Conservation (phyloP, 2,888 invertebrate species). For the Caenorhabditis doughertyi region DNA sequence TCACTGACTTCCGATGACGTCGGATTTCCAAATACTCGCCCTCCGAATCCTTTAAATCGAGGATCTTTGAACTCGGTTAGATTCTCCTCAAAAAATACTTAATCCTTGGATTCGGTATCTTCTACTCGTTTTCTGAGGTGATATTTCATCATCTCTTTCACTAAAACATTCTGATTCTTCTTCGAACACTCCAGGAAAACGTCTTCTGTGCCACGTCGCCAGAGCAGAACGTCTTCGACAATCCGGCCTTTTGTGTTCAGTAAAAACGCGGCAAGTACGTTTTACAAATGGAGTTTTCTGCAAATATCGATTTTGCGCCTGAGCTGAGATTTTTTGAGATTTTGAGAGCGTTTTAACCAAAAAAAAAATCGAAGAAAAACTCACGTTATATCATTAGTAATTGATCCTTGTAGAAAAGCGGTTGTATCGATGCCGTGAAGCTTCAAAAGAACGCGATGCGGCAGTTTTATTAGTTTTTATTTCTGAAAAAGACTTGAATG, state of each 20-base stretch:
- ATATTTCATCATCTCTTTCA: slow-evolving; percentile 73
- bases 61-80: slow-evolving; percentile 69
- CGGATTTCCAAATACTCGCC: slow-evolving; percentile 65
- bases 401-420: slow-evolving; percentile 92
- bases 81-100: slow-evolving; percentile 42
- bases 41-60: slow-evolving; percentile 72
- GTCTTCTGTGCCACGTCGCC: slow-evolving; percentile 67
- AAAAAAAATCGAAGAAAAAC: slow-evolving; percentile 16
- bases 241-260: slow-evolving; percentile 80
- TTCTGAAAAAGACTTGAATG: too few relatives aligned
- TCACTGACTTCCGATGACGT: slow-evolving; percentile 24
- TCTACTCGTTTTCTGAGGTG: slow-evolving; percentile 72
- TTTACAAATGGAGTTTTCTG: slow-evolving; percentile 66
- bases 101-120: slow-evolving; percentile 45
- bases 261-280: slow-evolving; percentile 76
- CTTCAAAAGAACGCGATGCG: slow-evolving; percentile 83
- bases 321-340: too few relatives aligned
- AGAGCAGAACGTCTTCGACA: slow-evolving; percentile 78
- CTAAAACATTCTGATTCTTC: slow-evolving; percentile 57
- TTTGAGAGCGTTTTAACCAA: too few relatives aligned
- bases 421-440: slow-evolving; percentile 83
- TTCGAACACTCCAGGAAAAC: slow-evolving; percentile 74
- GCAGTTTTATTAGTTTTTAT: slow-evolving; percentile 63
- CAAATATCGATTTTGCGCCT: too few relatives aligned
- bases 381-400: slow-evolving; percentile 86